Conservation (phyloP, 1,140 invertebrate genomes). For the Zaprionus inermis region DNA sequence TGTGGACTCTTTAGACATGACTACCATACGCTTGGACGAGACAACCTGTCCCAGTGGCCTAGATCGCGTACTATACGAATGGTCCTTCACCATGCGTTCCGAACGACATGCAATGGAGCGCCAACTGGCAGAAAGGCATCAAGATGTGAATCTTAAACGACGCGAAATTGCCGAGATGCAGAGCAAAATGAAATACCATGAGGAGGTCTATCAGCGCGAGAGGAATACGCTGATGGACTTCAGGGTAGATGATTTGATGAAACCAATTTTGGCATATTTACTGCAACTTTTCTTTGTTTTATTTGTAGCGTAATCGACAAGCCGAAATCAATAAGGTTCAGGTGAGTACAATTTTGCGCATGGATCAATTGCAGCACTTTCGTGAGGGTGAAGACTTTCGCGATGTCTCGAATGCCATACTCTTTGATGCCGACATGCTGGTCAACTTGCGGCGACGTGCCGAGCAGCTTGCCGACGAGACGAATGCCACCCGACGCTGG, state of each 20-base stretch:
- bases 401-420: slow-evolving; percentile 86
- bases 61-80: slow-evolving; percentile 88
- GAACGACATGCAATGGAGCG: slow-evolving; percentile 86
- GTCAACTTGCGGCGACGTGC: slow-evolving; percentile 87
- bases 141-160: slow-evolving; percentile 83
- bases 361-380: slow-evolving; percentile 88
- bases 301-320: slow-evolving; percentile 87
- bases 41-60: slow-evolving; percentile 90
- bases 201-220: slow-evolving; percentile 67
- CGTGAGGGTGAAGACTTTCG: slow-evolving; percentile 84
- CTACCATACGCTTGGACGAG: slow-evolving; percentile 88
- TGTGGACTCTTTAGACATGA: slow-evolving; percentile 87
- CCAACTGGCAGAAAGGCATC: slow-evolving; percentile 83
- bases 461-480: slow-evolving; percentile 88
- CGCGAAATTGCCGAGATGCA: slow-evolving; percentile 77
- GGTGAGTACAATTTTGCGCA: slow-evolving; percentile 87
- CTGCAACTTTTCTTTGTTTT: background rate
- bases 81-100: slow-evolving; percentile 87
- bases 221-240: slow-evolving; percentile 64
- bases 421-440: slow-evolving; percentile 87
- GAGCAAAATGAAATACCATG: slow-evolving; percentile 68
- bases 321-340: slow-evolving; percentile 88
- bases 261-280: background rate
- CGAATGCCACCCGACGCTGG: slow-evolving; percentile 86
- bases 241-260: slow-evolving; percentile 41